Conservation (phyloP, 2,113 vertebrate genomes). For the Indicator maculatus region DNA sequence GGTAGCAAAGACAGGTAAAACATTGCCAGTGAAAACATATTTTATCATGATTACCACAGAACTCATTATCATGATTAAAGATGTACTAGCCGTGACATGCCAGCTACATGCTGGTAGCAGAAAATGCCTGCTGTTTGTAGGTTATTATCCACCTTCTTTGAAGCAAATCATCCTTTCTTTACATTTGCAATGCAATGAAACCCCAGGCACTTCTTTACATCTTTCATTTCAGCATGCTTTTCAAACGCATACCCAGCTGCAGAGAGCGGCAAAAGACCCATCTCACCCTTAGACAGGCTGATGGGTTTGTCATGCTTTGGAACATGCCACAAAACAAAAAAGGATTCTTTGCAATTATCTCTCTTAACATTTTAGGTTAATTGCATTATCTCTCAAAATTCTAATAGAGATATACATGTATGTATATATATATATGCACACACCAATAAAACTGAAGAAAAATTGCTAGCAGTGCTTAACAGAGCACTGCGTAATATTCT, state of each 20-base stretch:
- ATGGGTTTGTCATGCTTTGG: background rate
- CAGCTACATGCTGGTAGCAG: conserved; percentile 68
- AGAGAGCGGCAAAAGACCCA: background rate
- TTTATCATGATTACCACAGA: conserved; percentile 66
- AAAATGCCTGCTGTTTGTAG: conserved; percentile 72
- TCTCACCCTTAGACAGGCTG: background rate
- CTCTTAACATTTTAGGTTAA: background rate
- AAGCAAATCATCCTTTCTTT: conserved; percentile 66
- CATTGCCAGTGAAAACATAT: conserved; percentile 60
- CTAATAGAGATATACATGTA: background rate
- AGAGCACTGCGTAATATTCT: background rate
- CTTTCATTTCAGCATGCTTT: conserved; percentile 57
- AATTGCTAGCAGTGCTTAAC: background rate
- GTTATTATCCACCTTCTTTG: conserved; percentile 70
- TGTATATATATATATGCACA: background rate
- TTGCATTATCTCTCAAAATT: background rate
- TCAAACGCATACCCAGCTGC: conserved; percentile 54
- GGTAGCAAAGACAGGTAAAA: conserved; percentile 44
- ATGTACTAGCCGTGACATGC: conserved; percentile 66
- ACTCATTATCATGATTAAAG: conserved; percentile 73
- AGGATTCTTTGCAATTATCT: background rate
- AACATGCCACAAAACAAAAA: background rate
- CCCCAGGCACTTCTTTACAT: conserved; percentile 64
- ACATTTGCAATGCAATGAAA: conserved; percentile 68
- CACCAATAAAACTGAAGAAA: background rate